Base-by-base conservation (phyloP, 2,797 vertebrate species). In the Gallinago solitaria region DNA sequence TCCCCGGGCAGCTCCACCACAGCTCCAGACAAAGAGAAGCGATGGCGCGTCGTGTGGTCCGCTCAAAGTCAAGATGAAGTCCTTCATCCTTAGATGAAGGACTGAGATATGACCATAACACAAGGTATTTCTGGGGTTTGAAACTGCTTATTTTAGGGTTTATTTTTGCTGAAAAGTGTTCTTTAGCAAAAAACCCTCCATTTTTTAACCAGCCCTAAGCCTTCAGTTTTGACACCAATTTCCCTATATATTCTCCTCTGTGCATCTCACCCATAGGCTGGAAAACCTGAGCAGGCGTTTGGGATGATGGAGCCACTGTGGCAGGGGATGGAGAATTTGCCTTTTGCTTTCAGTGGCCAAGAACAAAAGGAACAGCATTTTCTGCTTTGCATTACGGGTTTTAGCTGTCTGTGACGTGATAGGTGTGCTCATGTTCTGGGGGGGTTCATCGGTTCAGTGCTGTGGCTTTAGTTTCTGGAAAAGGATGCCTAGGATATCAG, bases 341-440 rank as follows among this genome's bases (percentile, higher is more conserved):
- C 53, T 70, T 91, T 85, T 83, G 21, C 85, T 87, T 91, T 74
- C 63, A 47, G 6, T 12, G 30, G 59, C 28, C 45, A 70, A 56
- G 74, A 93, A 69, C 77, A 92, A 94, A 94, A 92, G 69, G 53
- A 83, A 74, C 9, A 71, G 32, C 32, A 19, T 67, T 90, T 84
- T 91, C 67, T 90, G 63, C 17, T 84, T 82, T 67, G 28, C 33
- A 8, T 14, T 41, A 0, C 9, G 18, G 2, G 0, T 82, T 92
- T 85, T 37, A 90, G 56, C 35, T 50, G 48, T 41, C 48, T 76
- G 19, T 54, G 56, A 51, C 51, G 21, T n/a, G 48, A 64, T 23
- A 87, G 16, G 35, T 87, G 47, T 74, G 51, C 16, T 79, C 30
- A 63, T 64, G 51, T 73, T 94, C 70, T 35, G 41, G 7, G 20